Base-by-base conservation (phyloP, 2,888 invertebrate genomes). In the Agriopis leucophaearia region DNA sequence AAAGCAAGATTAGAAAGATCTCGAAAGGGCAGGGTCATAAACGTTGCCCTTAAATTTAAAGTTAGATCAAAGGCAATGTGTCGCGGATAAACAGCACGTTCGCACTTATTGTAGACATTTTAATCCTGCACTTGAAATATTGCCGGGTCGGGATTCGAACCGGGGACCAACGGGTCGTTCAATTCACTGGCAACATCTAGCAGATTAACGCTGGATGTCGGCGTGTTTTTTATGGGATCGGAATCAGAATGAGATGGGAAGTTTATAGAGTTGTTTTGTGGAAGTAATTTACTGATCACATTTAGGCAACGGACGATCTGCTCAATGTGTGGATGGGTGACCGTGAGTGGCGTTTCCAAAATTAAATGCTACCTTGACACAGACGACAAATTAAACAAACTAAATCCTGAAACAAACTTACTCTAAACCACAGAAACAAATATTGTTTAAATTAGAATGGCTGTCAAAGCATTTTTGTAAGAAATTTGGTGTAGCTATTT, bases 41-140 rank as follows among this genome's bases (percentile, higher is more conserved):
- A 86, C 81, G 82, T 75, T 78, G 77, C 82, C 80, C 81, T 86
- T 85, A 87, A 88, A 88, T 88, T 89, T 88, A 85, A 86, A 79
- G 75, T 77, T 85, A 89, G 89, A 91, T 91, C 90, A 88, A 89
- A 86, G 82, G 81, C 86, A 88, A 89, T 90, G 89, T 91, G 93
- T 91, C 93, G 88, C 83, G 74, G 77, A 79, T 91, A 91, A 87
- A 88, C 90, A 88, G 83, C 83, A 85, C 85, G 88, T 90, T 93
- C 92, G 88, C 92, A 89, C 92, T 90, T 85, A 83, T 82, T 79
- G 85, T 84, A 86, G 85, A 87, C 88, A 84, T 81, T 88, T 86
- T 92, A 92, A 92, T 91, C 91, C 91, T 87, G 89, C 88, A 86
- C 91, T 93, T 93, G 91, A 93, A 92, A 91, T 92, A 91, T 93